A percentile compares a stretch with the other conserved stretches of the same genome.
Evolutionary conservation across 2,113 vertebrate species (phyloP).

Genomic region (Hydrochoerus hydrochaeris): DNA sequence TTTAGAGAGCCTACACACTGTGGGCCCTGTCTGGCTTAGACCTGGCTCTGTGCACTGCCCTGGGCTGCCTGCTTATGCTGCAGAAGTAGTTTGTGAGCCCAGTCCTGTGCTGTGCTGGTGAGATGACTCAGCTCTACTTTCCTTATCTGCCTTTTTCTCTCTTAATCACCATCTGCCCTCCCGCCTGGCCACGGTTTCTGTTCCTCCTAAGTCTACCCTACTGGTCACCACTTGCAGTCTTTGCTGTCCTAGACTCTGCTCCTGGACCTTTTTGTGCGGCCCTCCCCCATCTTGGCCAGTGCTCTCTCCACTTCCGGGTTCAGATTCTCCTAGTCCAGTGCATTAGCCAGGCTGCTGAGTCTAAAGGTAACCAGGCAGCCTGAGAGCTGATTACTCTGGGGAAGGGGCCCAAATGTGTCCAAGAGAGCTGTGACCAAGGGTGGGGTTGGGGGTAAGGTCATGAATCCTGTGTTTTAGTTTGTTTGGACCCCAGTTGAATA

Average conservation of each 20-base stretch:
- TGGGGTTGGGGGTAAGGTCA: not conserved
- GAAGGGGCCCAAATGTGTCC: not conserved
- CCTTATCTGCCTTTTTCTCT: accelerated
- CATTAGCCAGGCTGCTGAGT: not conserved
- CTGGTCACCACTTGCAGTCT: not conserved
- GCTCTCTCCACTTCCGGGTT: not conserved
- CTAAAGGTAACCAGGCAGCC: not conserved
- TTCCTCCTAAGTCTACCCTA: not conserved
- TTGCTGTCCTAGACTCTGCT: not conserved
- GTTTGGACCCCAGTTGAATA: not conserved
- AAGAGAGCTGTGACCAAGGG: not conserved
- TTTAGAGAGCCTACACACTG: not conserved
- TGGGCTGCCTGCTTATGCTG: not conserved
- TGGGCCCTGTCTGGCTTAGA: not conserved
- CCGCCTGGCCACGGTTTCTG: not conserved
- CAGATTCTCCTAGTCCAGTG: not conserved
- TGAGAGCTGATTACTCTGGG: not conserved
- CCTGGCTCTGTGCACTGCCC: not conserved
- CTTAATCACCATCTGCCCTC: too few species aligned
- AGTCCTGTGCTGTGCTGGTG: not conserved
- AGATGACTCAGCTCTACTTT: not conserved
- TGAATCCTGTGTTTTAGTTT: not conserved
- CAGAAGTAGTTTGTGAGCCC: not conserved
- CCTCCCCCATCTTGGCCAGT: not conserved
- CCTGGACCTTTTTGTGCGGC: accelerated